Evolutionary conservation across 2,888 invertebrate genomes (phyloP).

Genomic region (Panopea generosa): DNA sequence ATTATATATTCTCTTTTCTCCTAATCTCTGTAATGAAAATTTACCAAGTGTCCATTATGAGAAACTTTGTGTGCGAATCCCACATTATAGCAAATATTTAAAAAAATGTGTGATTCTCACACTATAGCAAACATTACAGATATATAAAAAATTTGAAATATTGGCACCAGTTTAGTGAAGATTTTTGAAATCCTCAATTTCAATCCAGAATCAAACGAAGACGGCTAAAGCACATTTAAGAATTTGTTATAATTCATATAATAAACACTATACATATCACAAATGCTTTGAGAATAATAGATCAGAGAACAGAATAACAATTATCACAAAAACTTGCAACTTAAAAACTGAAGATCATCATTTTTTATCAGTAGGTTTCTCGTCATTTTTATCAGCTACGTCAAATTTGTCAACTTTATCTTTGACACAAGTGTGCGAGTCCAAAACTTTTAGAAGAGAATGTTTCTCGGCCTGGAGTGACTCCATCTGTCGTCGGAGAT

Average conservation of each 20-base stretch:
- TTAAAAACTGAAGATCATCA: background rate
- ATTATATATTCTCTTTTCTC: conserved; percentile 52
- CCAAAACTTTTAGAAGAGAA: conserved; percentile 51
- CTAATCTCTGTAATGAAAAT: conserved; percentile 55
- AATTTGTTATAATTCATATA: background rate
- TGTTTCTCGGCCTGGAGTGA: conserved; percentile 55
- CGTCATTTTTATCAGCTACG: background rate
- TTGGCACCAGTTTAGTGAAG: too few relatives aligned
- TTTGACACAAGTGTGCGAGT: conserved; percentile 51
- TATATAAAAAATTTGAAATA: background rate
- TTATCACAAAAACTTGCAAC: background rate
- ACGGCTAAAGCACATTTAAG: background rate
- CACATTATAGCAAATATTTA: background rate
- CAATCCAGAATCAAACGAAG: background rate
- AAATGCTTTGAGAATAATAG: background rate
- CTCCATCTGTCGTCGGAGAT: conserved; percentile 61
- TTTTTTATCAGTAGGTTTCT: conserved; percentile 2
- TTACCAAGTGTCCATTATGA: conserved; percentile 11
- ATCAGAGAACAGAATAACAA: background rate
- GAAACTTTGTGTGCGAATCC: background rate
- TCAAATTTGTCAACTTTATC: conserved; percentile 17
- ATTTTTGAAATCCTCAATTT: background rate
- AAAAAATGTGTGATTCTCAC: background rate
- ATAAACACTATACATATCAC: background rate
- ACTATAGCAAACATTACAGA: background rate